These are phyloP conservation scores for Corticium candelabrum DNA, from an alignment of 37 sponge, comb jelly and placozoan genomes.

Conservation along the genomic window DNA sequence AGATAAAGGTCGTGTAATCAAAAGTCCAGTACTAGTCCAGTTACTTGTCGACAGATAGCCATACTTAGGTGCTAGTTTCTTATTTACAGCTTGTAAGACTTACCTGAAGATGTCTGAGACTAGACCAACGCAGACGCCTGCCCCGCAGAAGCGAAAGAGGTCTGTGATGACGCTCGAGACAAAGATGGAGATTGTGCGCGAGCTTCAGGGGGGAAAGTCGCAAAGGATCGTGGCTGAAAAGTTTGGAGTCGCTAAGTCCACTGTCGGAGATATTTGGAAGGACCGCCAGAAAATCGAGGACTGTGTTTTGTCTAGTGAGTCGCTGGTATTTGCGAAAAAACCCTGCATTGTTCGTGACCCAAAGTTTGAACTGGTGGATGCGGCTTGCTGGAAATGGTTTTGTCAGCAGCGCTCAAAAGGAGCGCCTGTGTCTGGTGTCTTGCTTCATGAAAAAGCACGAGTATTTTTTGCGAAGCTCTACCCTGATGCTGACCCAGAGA, in stretches of 20 bases:
- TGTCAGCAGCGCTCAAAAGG: slow-evolving; percentile 33
- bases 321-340: slow-evolving; percentile 18
- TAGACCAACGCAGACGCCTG: no score
- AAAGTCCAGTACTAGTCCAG: no score
- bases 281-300: slow-evolving; percentile 17
- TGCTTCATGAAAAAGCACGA: slow-evolving; percentile 23
- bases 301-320: slow-evolving; percentile 8
- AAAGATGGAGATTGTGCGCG: slow-evolving; percentile 20
- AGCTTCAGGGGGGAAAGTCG: slow-evolving; percentile 14
- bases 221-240: slow-evolving; percentile 23
- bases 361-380: slow-evolving; percentile 19
- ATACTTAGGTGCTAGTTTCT: no score
- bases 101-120: no score
- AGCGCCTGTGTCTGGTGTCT: slow-evolving; percentile 20
- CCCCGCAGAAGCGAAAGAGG: slow-evolving; percentile 17
- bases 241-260: slow-evolving; percentile 16
- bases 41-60: no score
- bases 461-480: slow-evolving; percentile 19
- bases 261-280: slow-evolving; percentile 32
- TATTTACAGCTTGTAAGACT: no score
- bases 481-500: slow-evolving; percentile 18
- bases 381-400: slow-evolving; percentile 29
- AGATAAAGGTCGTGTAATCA: no score
- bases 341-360: slow-evolving; percentile 16
- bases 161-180: slow-evolving; percentile 9